These are phyloP conservation scores for Drosophila rubida DNA, from an alignment of 2,888 invertebrate genomes.

Conservation along the genomic window DNA sequence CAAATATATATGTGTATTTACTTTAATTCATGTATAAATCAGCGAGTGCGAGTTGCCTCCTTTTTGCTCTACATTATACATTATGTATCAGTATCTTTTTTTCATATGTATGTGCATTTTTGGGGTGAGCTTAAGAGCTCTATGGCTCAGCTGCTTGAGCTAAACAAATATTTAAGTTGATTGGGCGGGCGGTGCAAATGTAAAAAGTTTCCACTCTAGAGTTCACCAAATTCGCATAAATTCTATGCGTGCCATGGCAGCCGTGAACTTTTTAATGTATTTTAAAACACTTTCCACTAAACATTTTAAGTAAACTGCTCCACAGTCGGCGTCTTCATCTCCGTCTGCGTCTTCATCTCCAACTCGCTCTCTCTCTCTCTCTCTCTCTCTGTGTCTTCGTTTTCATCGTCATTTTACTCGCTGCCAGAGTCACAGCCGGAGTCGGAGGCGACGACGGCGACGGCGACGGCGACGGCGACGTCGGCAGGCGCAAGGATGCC, in stretches of 20 bases:
- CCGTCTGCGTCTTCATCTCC: conserved; percentile 13
- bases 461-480: conserved; percentile 10
- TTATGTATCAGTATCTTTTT: neutral
- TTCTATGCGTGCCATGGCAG: conserved; percentile 80
- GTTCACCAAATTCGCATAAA: conserved; percentile 80
- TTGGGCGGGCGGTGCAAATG: conserved; percentile 74
- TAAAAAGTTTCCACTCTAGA: conserved; percentile 77
- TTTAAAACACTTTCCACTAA: conserved; percentile 82
- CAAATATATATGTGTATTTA: conserved; percentile 4
- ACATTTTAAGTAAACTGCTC: conserved; percentile 79
- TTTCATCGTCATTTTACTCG: conserved; percentile 17
- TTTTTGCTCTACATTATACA: neutral
- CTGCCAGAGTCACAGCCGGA: neutral
- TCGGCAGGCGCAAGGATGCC: conserved; percentile 51
- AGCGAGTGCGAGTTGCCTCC: neutral
- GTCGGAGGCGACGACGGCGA: neutral
- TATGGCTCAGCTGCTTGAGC: conserved; percentile 58
- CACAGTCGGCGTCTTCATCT: conserved; percentile 28
- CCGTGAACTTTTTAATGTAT: conserved; percentile 81
- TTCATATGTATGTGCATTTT: conserved; percentile 8
- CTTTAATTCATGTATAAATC: neutral
- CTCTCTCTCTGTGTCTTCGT: neutral
- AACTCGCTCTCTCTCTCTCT: neutral
- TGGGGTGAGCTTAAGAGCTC: conserved; percentile 48
- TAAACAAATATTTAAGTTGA: conserved; percentile 78